Percentiles rank a stretch among this genome's conserved stretches.
phyloP scores from a whole-genome alignment of 2,888 invertebrate species.

The Scaptomyza tumidula region DNA sequence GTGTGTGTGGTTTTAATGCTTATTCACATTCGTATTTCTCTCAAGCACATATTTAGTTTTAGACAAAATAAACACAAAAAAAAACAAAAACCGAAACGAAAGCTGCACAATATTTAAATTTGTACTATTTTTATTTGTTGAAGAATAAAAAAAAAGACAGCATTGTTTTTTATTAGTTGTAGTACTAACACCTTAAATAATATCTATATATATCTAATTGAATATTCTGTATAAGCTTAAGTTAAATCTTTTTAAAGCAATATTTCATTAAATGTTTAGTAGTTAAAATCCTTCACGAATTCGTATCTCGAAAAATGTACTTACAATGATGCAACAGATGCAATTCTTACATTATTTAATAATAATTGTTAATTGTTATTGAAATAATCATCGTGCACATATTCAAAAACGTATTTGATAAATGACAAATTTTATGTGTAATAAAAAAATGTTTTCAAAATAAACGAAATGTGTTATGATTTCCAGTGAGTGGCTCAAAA shows the following conservation, averaged over 20 bases:
- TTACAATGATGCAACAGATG: conserved; percentile 17
- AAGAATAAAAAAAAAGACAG: conserved; percentile 61
- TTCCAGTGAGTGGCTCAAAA: too few relatives aligned
- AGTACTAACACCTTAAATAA: conserved; percentile 48
- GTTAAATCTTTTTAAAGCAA: conserved; percentile 52
- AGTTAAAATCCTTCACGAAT: conserved; percentile 26
- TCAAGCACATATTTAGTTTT: conserved; percentile 29
- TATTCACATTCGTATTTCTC: conserved; percentile 38
- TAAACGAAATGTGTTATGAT: not conserved
- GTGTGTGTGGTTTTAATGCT: conserved; percentile 35
- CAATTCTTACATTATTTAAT: conserved; percentile 47
- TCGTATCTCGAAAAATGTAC: conserved; percentile 52
- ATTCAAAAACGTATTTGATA: conserved; percentile 48
- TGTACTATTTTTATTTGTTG: conserved; percentile 74
- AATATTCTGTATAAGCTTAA: conserved; percentile 67
- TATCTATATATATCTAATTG: conserved; percentile 15
- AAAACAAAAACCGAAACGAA: not conserved
- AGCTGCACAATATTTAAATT: conserved; percentile 38
- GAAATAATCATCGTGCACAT: conserved; percentile 46
- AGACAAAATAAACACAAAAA: not conserved
- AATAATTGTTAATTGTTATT: conserved; percentile 48
- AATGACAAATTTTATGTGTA: conserved; percentile 71
- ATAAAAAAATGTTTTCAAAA: conserved; percentile 59
- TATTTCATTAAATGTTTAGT: conserved; percentile 9
- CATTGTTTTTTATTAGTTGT: conserved; percentile 56